phyloP scores from a whole-genome alignment of 2,888 invertebrate genomes.

The Pachymerium ferrugineum region DNA sequence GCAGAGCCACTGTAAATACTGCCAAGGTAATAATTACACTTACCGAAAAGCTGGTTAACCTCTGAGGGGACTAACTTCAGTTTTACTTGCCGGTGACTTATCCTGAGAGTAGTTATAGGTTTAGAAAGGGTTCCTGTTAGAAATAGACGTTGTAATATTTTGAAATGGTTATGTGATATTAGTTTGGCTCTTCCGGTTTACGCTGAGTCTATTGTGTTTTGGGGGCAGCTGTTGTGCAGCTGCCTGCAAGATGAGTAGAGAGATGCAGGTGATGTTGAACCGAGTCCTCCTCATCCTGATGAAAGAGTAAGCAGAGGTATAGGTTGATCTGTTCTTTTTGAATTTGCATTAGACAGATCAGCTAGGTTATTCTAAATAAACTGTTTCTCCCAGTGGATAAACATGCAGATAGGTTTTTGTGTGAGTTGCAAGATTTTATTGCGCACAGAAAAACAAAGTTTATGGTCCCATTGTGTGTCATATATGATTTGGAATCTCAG shows the following conservation, averaged over 20 bases:
- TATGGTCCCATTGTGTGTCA: neutral
- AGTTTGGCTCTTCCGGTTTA: too few species aligned
- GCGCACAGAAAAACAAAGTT: neutral
- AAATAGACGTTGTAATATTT: too few species aligned
- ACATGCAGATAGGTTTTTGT: conserved; percentile 15
- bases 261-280: neutral
- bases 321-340: neutral
- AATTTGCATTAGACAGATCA: neutral
- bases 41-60: too few species aligned
- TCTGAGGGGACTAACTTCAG: too few species aligned
- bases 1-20: conserved; percentile 17
- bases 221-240: neutral
- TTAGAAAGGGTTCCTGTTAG: too few species aligned
- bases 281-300: neutral
- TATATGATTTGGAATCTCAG: neutral
- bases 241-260: neutral
- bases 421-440: neutral
- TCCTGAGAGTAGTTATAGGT: too few species aligned
- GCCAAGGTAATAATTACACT: neutral
- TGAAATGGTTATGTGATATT: too few species aligned
- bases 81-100: too few species aligned
- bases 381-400: neutral
- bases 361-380: neutral
- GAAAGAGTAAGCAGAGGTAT: neutral
- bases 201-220: neutral